Evolutionary conservation across 2,113 vertebrate species (phyloP), one percentile per base, ranked within the genome.

Genomic region (Salvelinus fontinalis): DNA sequence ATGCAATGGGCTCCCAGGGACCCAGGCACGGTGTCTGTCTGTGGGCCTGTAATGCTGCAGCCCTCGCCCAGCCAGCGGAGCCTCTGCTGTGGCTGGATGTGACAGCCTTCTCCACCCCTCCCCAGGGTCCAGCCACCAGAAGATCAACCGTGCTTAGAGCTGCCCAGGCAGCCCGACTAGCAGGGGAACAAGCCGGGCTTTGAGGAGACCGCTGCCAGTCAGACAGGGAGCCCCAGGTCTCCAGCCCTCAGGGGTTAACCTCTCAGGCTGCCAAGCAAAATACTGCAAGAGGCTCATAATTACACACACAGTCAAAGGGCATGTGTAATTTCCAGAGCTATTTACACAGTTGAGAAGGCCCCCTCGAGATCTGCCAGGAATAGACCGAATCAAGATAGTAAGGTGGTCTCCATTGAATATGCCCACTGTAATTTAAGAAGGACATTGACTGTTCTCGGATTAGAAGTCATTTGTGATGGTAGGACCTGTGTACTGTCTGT

Each of bases 241-340:
- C 87, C 93, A 94, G 90, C 95, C 96, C 95, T 93, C 92, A 96
- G 95, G 97, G 97, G 97, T 97, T 97, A 97, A 99, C 95, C 95
- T 95, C 93, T 96, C 94, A 93, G 91, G 93, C 95, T 95, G 95
- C 96, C 96, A 98, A 98, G 97, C 96, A 96, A 97, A 99, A 98
- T 96, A 97, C 95, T 95, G 95, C 94, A 93, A 93, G 90, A 94
- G 89, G 93, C 94, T 93, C 94, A 96, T 96, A 98, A 99, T 99
- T 98, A 98, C 92, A 94, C 94, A 95, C 95, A 97, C 96, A 96
- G 97, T 97, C 97, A 99, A 98, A 99, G 97, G 96, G 93, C 96
- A 98, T 92, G 94, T 90, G 94, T 95, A 97, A 97, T 97, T 98
- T 97, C 96, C 95, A 97, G 95, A 95, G 94, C 95, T 96, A 98